phyloP scores from a whole-genome alignment of 2,888 invertebrate species.

The Leptinotarsa haldemani region DNA sequence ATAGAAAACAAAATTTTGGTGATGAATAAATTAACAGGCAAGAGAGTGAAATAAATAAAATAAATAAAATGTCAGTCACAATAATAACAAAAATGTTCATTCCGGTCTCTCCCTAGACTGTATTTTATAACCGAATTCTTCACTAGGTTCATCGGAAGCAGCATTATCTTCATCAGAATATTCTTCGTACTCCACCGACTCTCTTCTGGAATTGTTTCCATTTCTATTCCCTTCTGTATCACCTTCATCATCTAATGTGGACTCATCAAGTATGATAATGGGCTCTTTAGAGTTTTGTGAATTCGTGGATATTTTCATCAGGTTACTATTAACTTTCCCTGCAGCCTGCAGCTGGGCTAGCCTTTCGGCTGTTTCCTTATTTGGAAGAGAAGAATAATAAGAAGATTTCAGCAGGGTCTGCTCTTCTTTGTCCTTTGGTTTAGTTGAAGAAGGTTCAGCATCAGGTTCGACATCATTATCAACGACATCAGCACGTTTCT shows the following conservation, averaged over 20 bases:
- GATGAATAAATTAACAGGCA: slow-evolving; percentile 37
- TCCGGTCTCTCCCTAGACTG: slow-evolving; percentile 49
- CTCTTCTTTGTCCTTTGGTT: slow-evolving; percentile 35
- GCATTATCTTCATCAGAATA: slow-evolving; percentile 46
- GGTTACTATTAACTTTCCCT: slow-evolving; percentile 66
- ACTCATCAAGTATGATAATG: slow-evolving; percentile 66
- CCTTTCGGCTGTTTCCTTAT: slow-evolving; percentile 72
- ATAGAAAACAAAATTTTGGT: too few species aligned
- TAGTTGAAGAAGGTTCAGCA: slow-evolving; percentile 45
- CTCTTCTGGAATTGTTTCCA: slow-evolving; percentile 43
- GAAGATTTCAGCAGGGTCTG: slow-evolving; percentile 63
- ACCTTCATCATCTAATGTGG: slow-evolving; percentile 47
- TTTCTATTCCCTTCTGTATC: slow-evolving; percentile 42
- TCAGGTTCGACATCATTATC: slow-evolving; percentile 55
- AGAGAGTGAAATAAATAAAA: slow-evolving; percentile 45
- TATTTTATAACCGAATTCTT: slow-evolving; percentile 53
- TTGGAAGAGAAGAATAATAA: slow-evolving; percentile 73
- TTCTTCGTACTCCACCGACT: slow-evolving; percentile 52
- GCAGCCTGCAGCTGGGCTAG: slow-evolving; percentile 72
- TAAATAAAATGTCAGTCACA: slow-evolving; percentile 39
- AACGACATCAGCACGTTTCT: slow-evolving; percentile 44
- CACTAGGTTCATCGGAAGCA: slow-evolving; percentile 32
- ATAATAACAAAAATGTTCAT: slow-evolving; percentile 30
- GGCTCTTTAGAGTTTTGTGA: slow-evolving; percentile 65
- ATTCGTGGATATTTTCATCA: slow-evolving; percentile 60